Conservation (phyloP, 2,888 invertebrate species). For the Morpho achilles region DNA sequence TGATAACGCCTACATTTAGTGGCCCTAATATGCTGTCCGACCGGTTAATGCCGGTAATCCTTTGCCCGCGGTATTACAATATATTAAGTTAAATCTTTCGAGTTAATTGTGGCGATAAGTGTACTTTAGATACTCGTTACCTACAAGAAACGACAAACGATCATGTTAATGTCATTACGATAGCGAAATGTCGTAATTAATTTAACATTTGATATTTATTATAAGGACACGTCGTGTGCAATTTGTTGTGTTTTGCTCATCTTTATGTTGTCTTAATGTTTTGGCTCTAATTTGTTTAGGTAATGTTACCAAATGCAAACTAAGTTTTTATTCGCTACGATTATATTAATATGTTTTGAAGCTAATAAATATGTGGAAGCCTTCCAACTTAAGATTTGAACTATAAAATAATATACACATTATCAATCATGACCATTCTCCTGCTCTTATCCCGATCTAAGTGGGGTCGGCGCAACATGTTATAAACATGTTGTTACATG, state of each 20-base stretch:
- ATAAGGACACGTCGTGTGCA: conserved; percentile 11
- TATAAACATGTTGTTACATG: too few relatives aligned
- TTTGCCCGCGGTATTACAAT: conserved; percentile 39
- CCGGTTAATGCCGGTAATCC: conserved; percentile 38
- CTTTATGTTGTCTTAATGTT: not conserved
- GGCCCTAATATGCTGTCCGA: conserved; percentile 34
- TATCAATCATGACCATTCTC: too few relatives aligned
- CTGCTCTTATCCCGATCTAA: too few relatives aligned
- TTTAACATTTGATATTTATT: conserved; percentile 23
- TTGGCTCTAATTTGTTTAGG: not conserved
- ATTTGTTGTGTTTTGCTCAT: conserved; percentile 6
- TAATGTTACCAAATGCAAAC: too few relatives aligned
- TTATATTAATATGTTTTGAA: too few relatives aligned
- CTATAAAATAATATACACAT: too few relatives aligned
- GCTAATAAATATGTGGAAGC: too few relatives aligned
- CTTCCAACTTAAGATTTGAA: too few relatives aligned
- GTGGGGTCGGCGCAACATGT: too few relatives aligned
- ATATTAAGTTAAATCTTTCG: conserved; percentile 53
- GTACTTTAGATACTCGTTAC: conserved; percentile 17
- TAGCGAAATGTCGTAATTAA: conserved; percentile 20
- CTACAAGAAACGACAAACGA: conserved; percentile 18
- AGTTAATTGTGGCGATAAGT: conserved; percentile 61
- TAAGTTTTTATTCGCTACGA: too few relatives aligned
- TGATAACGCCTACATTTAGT: conserved; percentile 50
- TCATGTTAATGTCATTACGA: conserved; percentile 20